A percentile compares a stretch with the other conserved stretches of the same genome.
These are phyloP conservation scores for Eulemur rubriventer DNA, from an alignment of 2,797 vertebrate genomes.

Conservation along the genomic window DNA sequence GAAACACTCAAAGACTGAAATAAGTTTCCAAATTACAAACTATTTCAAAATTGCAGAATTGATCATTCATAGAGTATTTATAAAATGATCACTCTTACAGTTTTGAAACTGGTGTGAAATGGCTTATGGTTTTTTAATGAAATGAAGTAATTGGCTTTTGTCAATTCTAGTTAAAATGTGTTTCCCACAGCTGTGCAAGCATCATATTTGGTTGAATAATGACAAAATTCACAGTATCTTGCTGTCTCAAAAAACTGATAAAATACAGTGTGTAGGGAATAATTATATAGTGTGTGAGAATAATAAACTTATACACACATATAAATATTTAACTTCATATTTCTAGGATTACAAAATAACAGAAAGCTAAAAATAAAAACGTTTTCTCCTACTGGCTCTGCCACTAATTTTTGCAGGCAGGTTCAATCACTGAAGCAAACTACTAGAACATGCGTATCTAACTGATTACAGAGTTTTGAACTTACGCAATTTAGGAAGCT, in stretches of 20 bases:
- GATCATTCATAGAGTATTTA: not conserved
- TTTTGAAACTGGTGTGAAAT: not conserved
- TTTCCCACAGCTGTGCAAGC: not conserved
- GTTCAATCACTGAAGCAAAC: not conserved
- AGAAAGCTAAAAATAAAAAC: not conserved
- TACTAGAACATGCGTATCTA: not conserved
- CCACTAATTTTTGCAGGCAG: not conserved
- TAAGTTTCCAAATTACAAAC: not conserved
- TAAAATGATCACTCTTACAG: not conserved
- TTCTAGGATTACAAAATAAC: not conserved
- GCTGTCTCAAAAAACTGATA: not conserved
- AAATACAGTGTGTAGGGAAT: not conserved
- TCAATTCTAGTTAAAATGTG: not conserved
- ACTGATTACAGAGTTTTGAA: not conserved
- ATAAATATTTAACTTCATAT: not conserved
- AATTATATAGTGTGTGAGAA: not conserved
- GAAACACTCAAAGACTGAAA: not conserved
- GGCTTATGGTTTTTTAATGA: not conserved
- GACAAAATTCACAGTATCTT: constrained; percentile 4
- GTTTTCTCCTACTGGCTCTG: not conserved
- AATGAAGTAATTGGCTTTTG: not conserved
- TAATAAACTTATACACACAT: not conserved
- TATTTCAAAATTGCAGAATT: not conserved
- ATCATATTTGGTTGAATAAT: constrained; percentile 11
- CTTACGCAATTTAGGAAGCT: not conserved